Evolutionary conservation across 2,888 invertebrate species (phyloP).

Genomic region (Plebejus anna): DNA sequence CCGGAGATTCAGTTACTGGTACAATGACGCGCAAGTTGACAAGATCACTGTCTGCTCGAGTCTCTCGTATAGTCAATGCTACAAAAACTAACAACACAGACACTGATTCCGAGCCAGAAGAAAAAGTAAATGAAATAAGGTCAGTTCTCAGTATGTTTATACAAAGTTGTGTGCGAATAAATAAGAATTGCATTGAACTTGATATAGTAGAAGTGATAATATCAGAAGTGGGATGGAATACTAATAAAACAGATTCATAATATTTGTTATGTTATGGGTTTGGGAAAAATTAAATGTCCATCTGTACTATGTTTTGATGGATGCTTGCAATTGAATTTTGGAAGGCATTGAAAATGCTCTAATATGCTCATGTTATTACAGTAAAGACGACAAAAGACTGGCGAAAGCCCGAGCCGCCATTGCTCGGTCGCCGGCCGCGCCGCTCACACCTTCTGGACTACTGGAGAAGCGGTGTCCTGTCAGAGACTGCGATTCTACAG

Average conservation of each 20-base stretch:
- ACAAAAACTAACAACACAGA: slow-evolving; percentile 79
- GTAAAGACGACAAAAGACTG: slow-evolving; percentile 58
- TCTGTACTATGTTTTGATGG: not conserved
- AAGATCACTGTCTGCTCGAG: slow-evolving; percentile 84
- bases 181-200: no score
- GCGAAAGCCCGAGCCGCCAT: slow-evolving; percentile 46
- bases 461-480: slow-evolving; percentile 89
- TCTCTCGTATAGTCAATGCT: slow-evolving; percentile 81
- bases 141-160: slow-evolving; percentile 38
- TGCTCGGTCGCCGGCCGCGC: slow-evolving; percentile 51
- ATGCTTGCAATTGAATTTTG: no score
- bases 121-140: slow-evolving; percentile 60
- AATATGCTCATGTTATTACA: slow-evolving; percentile 38
- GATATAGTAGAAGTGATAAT: no score
- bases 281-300: not conserved
- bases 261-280: no score
- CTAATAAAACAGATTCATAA: no score
- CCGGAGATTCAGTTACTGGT: slow-evolving; percentile 52
- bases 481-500: slow-evolving; percentile 92
- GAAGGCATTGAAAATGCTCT: no score
- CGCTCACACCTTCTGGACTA: slow-evolving; percentile 53
- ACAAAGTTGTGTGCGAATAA: no score
- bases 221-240: no score
- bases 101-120: slow-evolving; percentile 84
- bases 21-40: slow-evolving; percentile 83